phyloP scores from a whole-genome alignment of 1,140 invertebrate genomes.

The Coboldia fuscipes region DNA sequence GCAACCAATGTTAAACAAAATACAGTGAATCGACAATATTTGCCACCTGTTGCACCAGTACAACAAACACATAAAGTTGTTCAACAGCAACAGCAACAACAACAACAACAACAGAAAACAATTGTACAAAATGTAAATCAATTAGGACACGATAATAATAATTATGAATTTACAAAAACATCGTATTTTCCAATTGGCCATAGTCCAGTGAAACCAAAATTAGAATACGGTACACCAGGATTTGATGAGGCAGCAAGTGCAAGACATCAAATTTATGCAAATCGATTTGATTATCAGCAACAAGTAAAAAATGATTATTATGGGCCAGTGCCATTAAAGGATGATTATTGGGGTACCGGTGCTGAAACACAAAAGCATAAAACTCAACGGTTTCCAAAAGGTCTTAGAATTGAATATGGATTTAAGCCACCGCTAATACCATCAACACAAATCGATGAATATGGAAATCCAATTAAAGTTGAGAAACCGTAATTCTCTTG shows the following conservation, averaged over 20 bases:
- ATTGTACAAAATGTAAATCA: background rate
- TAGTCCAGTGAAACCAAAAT: slow-evolving; percentile 25
- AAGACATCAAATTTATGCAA: background rate
- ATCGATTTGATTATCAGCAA: background rate
- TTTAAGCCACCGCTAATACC: slow-evolving; percentile 60
- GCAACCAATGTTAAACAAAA: no score
- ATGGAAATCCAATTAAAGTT: slow-evolving; percentile 31
- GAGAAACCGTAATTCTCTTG: no score
- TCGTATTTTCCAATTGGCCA: background rate
- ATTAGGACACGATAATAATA: background rate
- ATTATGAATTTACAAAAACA: background rate
- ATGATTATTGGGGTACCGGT: slow-evolving; percentile 6
- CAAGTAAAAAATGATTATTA: slow-evolving; percentile 14
- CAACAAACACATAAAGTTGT: background rate
- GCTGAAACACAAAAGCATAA: slow-evolving; percentile 20
- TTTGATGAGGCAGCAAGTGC: background rate
- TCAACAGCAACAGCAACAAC: background rate
- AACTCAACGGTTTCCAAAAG: slow-evolving; percentile 26
- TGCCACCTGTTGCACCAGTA: no score
- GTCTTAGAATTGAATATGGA: slow-evolving; percentile 53
- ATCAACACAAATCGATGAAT: slow-evolving; percentile 55
- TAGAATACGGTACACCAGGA: slow-evolving; percentile 10
- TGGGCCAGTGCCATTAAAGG: slow-evolving; percentile 23
- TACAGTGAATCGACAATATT: no score
- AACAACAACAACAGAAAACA: background rate